Conservation (phyloP, 2,113 vertebrate species). For the Tenebrosternarchus preto region DNA sequence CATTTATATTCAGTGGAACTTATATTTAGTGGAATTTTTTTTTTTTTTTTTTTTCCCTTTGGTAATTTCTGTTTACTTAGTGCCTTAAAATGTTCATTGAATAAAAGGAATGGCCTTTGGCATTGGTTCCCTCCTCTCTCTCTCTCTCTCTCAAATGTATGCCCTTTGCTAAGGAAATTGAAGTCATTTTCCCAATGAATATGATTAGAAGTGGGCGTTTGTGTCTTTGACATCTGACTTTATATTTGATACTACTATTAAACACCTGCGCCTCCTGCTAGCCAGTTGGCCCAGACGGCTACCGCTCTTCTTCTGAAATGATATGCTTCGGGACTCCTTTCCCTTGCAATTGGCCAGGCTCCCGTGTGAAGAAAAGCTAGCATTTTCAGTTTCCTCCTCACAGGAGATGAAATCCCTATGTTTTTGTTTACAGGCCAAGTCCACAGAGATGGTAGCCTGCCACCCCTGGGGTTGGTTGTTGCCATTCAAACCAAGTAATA, state of each 20-base stretch:
- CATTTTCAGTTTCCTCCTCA: conserved; percentile 38
- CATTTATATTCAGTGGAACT: too few species aligned
- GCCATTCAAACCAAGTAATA: conserved; percentile 26
- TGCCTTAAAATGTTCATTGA: not conserved
- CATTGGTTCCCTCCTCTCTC: not conserved
- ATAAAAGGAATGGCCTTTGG: not conserved
- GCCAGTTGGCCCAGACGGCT: conserved; percentile 52
- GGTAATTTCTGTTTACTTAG: not conserved
- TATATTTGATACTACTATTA: conserved; percentile 48
- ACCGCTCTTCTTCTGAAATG: conserved; percentile 55
- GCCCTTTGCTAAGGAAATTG: conserved; percentile 33
- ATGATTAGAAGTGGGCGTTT: conserved; percentile 34
- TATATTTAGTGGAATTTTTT: too few species aligned
- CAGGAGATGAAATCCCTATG: conserved; percentile 54
- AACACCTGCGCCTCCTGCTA: conserved; percentile 60
- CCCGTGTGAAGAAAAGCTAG: conserved; percentile 60
- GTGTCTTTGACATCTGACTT: conserved; percentile 57
- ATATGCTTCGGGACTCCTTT: conserved; percentile 58
- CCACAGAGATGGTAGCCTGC: conserved; percentile 44
- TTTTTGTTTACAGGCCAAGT: conserved; percentile 33
- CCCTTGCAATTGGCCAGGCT: conserved; percentile 52
- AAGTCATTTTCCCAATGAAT: conserved; percentile 32
- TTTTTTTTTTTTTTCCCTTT: too few species aligned
- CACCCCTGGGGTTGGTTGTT: conserved; percentile 19
- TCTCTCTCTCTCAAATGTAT: not conserved